Evolutionary conservation across 2,113 vertebrate genomes (phyloP), one percentile per base, ranked within the genome.

Genomic region (Rana temporaria): DNA sequence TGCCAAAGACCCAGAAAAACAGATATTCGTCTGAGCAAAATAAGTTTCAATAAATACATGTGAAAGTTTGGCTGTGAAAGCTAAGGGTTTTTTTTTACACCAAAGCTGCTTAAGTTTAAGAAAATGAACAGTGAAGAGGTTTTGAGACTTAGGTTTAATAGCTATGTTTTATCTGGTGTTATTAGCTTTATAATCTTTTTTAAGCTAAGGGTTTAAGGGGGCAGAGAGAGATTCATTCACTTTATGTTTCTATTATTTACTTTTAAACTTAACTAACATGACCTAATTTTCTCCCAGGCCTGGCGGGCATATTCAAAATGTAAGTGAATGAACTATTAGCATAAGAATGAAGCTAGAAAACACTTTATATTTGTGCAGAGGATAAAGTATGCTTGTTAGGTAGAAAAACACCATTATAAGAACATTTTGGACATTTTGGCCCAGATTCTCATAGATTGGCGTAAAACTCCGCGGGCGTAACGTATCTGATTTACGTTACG

Each of bases 121-220:
- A 83, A 76, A 76, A 75, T 68, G 71, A 83, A 68, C 72, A 76
- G 20, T 68, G 63, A 53, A 83, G 63, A 68, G 71, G 72, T 76
- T 76, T 48, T 80, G 56, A 20, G 63, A 76, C 66, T 76, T 76
- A 59, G 26, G 52, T 83, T 73, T 76, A 76, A 68, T 76, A 76
- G 32, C 71, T 32, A 38, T 68, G 71, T 76, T 74, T 82, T 82
- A 74, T 82, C 30, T 56, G 67, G 64, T 52, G 32, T 75, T 83
- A 83, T 83, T 83, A 75, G 81, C 81, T 76, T 17, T 76, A 76
- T 83, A 83, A 83, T 67, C 72, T 76, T 76, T 76, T 76, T 76
- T 76, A 83, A 83, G 81, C 71, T 68, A 53, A 76, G 72, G 72
- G 34, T 68, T 68, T 83, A 34, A 48, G 53, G 52, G 76, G 19